Conservation (phyloP, 2,888 invertebrate genomes). For the Apamea sordens region DNA sequence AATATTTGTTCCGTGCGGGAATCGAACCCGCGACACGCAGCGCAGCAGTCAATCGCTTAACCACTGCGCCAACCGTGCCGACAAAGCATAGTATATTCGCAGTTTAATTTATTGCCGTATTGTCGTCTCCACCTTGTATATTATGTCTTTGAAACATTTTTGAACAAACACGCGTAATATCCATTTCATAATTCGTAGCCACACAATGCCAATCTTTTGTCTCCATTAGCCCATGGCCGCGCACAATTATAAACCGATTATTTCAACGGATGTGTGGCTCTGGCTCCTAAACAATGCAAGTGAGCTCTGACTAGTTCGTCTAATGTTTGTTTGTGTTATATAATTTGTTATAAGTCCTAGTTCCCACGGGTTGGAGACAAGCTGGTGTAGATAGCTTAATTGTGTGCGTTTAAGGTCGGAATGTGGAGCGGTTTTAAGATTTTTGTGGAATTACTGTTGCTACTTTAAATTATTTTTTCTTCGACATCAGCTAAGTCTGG, state of each 20-base stretch:
- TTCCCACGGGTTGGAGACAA: constrained; percentile 60
- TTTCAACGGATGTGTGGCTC: constrained; percentile 66
- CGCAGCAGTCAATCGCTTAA: too few relatives aligned
- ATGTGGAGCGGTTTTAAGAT: constrained; percentile 41
- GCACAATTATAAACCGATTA: constrained; percentile 81
- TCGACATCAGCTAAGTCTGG: too few relatives aligned
- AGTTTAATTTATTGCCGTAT: not conserved
- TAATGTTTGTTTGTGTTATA: constrained; percentile 61
- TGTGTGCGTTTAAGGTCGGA: constrained; percentile 20
- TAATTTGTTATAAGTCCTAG: constrained; percentile 62
- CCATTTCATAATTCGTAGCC: constrained; percentile 64
- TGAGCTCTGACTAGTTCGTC: constrained; percentile 44
- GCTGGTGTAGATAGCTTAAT: constrained; percentile 31
- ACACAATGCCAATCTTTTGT: constrained; percentile 69
- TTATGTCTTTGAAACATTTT: constrained; percentile 29
- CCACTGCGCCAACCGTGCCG: too few relatives aligned
- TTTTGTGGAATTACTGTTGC: not conserved
- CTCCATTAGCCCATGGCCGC: constrained; percentile 62
- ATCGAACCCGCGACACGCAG: too few relatives aligned
- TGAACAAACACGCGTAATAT: constrained; percentile 31
- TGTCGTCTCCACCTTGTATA: not conserved
- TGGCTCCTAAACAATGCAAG: constrained; percentile 65
- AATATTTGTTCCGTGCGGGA: too few relatives aligned
- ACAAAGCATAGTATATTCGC: not conserved
- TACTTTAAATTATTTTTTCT: not conserved